phyloP scores from a whole-genome alignment of 2,797 vertebrate genomes.

The Crenichthys baileyi region DNA sequence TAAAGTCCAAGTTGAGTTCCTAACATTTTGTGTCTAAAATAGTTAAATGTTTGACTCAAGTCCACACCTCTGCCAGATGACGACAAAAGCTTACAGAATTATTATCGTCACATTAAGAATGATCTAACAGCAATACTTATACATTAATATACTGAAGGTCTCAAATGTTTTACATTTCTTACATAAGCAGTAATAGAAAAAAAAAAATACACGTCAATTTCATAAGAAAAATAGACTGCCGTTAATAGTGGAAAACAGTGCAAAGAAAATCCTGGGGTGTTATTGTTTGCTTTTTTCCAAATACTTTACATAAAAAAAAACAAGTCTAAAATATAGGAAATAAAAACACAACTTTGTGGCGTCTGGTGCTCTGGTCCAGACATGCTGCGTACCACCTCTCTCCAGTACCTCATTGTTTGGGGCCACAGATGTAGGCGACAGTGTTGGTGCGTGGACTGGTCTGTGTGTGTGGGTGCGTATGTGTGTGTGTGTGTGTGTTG shows the following conservation, averaged over 20 bases:
- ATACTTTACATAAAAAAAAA: conserved; percentile 81
- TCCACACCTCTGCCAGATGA: conserved; percentile 20
- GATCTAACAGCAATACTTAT: conserved; percentile 79
- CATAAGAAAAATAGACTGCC: conserved; percentile 85
- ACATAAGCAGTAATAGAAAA: conserved; percentile 76
- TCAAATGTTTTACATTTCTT: conserved; percentile 78
- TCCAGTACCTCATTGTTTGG: conserved; percentile 82
- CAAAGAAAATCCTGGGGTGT: conserved; percentile 84
- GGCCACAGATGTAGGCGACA: conserved; percentile 66
- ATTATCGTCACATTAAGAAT: conserved; percentile 80
- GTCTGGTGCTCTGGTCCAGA: conserved; percentile 80
- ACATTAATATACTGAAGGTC: conserved; percentile 81
- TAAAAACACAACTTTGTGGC: conserved; percentile 80
- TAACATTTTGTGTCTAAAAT: conserved; percentile 21
- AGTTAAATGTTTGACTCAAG: conserved; percentile 41
- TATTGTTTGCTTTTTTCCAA: conserved; percentile 80
- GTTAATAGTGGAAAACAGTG: conserved; percentile 85
- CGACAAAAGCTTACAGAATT: conserved; percentile 77
- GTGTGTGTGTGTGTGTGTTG: conserved; percentile 45
- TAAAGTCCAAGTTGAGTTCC: not conserved
- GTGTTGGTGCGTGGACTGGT: conserved; percentile 36
- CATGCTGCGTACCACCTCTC: conserved; percentile 77
- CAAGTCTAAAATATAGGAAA: conserved; percentile 74
- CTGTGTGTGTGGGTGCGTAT: conserved; percentile 30
- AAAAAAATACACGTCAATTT: conserved; percentile 74